Conservation (phyloP, 2,888 invertebrate species). For the Urechis unicinctus region DNA sequence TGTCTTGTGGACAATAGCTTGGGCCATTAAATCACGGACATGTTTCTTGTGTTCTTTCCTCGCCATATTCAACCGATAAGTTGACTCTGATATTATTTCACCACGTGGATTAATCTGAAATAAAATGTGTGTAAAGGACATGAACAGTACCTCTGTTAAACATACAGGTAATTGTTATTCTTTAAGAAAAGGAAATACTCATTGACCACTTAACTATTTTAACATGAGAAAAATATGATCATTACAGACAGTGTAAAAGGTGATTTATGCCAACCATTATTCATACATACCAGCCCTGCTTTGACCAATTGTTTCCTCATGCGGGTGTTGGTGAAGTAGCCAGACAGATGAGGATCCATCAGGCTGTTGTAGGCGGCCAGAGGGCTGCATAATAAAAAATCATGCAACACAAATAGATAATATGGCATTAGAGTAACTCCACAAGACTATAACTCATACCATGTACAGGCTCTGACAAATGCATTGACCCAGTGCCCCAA, state of each 20-base stretch:
- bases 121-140: not conserved
- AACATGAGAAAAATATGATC: not conserved
- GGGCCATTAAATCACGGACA: slow-evolving; percentile 48
- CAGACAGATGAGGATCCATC: slow-evolving; percentile 43
- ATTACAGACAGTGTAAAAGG: too few relatives aligned
- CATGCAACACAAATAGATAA: too few relatives aligned
- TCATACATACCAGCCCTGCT: slow-evolving; percentile 38
- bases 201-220: not conserved
- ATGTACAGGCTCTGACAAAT: too few relatives aligned
- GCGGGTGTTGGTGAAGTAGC: slow-evolving; percentile 43
- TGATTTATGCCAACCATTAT: too few relatives aligned
- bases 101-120: slow-evolving; percentile 39
- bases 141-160: not conserved
- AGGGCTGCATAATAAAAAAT: slow-evolving; percentile 29
- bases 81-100: slow-evolving; percentile 42
- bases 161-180: too few relatives aligned
- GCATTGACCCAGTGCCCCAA: too few relatives aligned
- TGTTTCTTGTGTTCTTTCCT: slow-evolving; percentile 45
- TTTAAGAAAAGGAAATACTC: too few relatives aligned
- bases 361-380: slow-evolving; percentile 47
- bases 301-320: slow-evolving; percentile 43
- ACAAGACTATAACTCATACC: too few relatives aligned
- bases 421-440: too few relatives aligned
- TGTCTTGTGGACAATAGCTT: slow-evolving; percentile 48
- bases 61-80: slow-evolving; percentile 43